Evolutionary conservation across 2,888 invertebrate genomes (phyloP).

Genomic region (Hemaris fuciformis): DNA sequence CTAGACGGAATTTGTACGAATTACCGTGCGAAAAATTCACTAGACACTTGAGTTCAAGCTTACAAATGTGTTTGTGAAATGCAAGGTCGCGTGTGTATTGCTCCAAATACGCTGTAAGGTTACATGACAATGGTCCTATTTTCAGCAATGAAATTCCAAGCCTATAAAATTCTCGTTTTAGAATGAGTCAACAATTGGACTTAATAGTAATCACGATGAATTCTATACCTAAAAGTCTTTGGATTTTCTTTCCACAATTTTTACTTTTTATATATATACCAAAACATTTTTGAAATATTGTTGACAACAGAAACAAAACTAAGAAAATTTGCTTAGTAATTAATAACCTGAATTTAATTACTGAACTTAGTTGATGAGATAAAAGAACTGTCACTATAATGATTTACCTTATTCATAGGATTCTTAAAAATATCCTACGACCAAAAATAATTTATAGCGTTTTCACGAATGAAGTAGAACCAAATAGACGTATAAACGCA

Average conservation of each 20-base stretch:
- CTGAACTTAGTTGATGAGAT: too few relatives aligned
- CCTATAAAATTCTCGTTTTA: background rate
- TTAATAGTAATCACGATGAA: too few relatives aligned
- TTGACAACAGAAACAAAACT: too few relatives aligned
- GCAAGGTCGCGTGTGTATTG: background rate
- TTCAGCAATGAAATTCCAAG: background rate
- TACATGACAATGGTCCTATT: background rate
- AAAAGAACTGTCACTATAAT: background rate
- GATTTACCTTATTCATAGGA: background rate
- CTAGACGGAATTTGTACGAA: background rate
- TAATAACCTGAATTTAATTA: too few relatives aligned
- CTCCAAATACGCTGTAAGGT: background rate
- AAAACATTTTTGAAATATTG: too few relatives aligned
- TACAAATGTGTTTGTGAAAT: background rate
- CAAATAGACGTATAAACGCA: constrained; percentile 11
- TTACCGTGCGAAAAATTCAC: background rate
- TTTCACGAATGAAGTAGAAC: background rate
- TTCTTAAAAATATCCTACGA: background rate
- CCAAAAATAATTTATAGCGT: background rate
- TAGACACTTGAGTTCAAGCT: background rate
- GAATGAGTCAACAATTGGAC: background rate
- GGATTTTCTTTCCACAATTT: background rate
- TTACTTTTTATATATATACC: too few relatives aligned
- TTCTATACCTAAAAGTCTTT: background rate
- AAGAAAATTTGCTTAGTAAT: too few relatives aligned